These are phyloP conservation scores for Megalops atlanticus DNA, from an alignment of 2,113 vertebrate species.

Conservation along the genomic window DNA sequence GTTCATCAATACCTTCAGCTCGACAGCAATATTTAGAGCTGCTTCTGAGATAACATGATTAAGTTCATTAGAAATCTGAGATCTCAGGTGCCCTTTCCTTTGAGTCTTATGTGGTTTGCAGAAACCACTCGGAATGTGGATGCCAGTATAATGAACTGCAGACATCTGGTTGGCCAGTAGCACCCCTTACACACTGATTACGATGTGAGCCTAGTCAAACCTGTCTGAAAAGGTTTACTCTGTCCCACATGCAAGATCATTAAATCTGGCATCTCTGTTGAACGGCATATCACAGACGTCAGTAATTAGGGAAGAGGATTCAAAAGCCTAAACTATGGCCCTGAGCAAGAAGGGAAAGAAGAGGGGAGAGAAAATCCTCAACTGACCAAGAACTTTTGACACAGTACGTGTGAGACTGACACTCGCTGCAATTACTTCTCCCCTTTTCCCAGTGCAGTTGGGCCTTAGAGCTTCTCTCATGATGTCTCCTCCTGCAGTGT, in stretches of 20 bases:
- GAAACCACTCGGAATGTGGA: neutral
- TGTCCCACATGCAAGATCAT: constrained; percentile 31
- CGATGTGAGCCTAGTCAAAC: constrained; percentile 57
- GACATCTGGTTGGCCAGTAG: neutral
- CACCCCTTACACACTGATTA: constrained; percentile 52
- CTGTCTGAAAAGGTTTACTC: constrained; percentile 28
- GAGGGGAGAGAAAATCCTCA: constrained; percentile 42
- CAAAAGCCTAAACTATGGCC: constrained; percentile 29
- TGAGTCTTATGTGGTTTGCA: constrained; percentile 2
- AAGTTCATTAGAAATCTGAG: constrained; percentile 10
- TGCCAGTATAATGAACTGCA: constrained; percentile 4
- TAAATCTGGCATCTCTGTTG: constrained; percentile 41
- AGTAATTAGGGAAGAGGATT: constrained; percentile 29
- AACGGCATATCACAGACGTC: constrained; percentile 34
- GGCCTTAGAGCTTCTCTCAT: constrained; percentile 33
- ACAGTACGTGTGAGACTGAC: constrained; percentile 58
- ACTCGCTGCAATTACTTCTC: constrained; percentile 64
- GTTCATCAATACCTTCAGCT: neutral
- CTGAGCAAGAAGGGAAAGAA: constrained; percentile 44
- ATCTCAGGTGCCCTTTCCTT: neutral
- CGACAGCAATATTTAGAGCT: neutral
- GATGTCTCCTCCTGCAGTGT: constrained; percentile 12
- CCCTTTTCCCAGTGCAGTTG: constrained; percentile 36
- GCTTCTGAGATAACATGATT: neutral
- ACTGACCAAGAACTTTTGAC: constrained; percentile 60